Base-by-base conservation (phyloP, 2,113 vertebrate genomes). In the Acanthochromis polyacanthus region DNA sequence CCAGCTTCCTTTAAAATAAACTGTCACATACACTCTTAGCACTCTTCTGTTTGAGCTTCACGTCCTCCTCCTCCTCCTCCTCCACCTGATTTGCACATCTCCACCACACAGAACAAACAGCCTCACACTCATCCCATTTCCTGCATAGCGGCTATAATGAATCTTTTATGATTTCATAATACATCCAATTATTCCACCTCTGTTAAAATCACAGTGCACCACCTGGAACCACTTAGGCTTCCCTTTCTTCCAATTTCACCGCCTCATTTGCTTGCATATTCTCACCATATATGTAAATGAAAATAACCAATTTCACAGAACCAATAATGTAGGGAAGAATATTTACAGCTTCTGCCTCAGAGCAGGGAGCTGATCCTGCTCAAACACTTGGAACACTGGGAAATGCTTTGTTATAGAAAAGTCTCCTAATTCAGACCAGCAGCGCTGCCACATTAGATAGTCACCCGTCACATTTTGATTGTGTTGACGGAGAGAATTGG, bases 161-260 rank as follows among this genome's bases (percentile, higher is more conserved):
- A 93, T 93, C 89, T 92, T 92, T 91, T 87, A 93, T 90, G 89
- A 87, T 89, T 92, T 92, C 87, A 87, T 93, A 92, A 93, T 90
- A 91, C 87, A 89, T 80, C 85, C 83, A 91, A 88, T 93, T 93
- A 92, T 87, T 75, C 80, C 88, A 82, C 30, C 87, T 72, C 79
- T 89, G 84, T 90, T 91, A 89, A 89, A 92, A 90, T 87, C 88
- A 91, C 88, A 86, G 85, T 58, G 79, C 81, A 64, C 86, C 91
- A 92, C 92, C 92, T 91, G 91, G 92, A 92, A 90, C 82, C 89
- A 90, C 89, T 93, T 91, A 90, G 85, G 84, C 79, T 86, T 71
- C 64, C 69, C 74, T 85, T 82, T 89, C 66, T 89, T 86, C 79
- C 73, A 77, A 83, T 90, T 83, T 88, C 57, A 61, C 82, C 79